Evolutionary conservation across 2,888 invertebrate species (phyloP).

Genomic region (Mactromeris polynyma): DNA sequence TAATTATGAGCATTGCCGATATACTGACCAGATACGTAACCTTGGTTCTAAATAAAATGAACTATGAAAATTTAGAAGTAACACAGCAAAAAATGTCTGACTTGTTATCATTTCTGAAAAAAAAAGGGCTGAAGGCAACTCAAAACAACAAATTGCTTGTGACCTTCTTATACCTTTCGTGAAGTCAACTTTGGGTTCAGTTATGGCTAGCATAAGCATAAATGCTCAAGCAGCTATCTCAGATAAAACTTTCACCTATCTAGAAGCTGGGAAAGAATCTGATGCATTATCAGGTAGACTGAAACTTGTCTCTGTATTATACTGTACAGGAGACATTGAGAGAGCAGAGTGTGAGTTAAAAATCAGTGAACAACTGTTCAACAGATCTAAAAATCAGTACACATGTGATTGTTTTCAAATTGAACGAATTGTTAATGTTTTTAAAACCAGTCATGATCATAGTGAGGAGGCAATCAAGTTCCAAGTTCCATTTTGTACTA

Average conservation of each 20-base stretch:
- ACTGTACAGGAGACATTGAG: background rate
- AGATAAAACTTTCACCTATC: background rate
- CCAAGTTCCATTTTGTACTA: too few relatives aligned
- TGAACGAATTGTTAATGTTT: too few relatives aligned
- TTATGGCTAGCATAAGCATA: background rate
- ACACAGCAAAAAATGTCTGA: background rate
- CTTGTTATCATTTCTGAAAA: background rate
- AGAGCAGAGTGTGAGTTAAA: background rate
- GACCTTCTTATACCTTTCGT: background rate
- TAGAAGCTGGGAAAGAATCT: background rate
- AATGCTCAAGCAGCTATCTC: background rate
- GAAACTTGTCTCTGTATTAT: slow-evolving; percentile 8
- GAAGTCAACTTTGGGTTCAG: background rate
- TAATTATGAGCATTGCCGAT: background rate
- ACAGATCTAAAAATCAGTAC: background rate
- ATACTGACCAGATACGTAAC: background rate
- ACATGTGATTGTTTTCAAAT: too few relatives aligned
- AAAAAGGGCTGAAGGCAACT: too few relatives aligned
- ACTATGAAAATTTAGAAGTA: background rate
- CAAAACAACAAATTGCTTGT: background rate
- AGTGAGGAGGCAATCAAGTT: too few relatives aligned
- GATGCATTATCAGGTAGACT: slow-evolving; percentile 9
- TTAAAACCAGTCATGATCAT: too few relatives aligned
- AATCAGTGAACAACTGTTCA: background rate
- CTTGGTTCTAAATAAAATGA: background rate